Conservation (phyloP, 2,113 vertebrate genomes). For the Channa maculata region DNA sequence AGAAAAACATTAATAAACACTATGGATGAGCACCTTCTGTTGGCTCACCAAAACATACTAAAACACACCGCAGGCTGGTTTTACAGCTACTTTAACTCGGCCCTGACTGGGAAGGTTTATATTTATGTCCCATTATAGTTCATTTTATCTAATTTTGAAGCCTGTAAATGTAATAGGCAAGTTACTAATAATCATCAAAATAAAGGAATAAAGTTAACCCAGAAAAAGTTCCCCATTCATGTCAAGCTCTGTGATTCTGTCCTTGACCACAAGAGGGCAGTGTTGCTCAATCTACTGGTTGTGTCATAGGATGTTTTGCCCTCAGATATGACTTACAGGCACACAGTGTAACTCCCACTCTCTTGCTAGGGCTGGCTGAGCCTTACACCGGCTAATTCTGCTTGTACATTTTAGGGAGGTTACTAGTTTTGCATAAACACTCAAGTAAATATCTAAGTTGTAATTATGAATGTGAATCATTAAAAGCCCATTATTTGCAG, state of each 20-base stretch:
- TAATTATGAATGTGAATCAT: too few relatives aligned
- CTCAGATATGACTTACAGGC: neutral
- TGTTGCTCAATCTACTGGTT: neutral
- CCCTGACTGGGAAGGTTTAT: too few relatives aligned
- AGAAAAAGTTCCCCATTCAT: neutral
- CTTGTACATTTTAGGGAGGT: too few relatives aligned
- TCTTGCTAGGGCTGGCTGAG: neutral
- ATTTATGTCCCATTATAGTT: too few relatives aligned
- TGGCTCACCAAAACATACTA: too few relatives aligned
- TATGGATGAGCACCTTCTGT: neutral
- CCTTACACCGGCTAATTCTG: neutral
- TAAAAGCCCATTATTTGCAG: too few relatives aligned
- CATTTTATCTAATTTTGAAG: neutral
- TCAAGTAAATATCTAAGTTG: too few relatives aligned
- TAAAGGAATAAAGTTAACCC: neutral
- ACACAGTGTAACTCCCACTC: neutral
- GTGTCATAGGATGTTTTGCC: neutral
- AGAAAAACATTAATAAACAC: constrained; percentile 9
- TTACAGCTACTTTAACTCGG: too few relatives aligned
- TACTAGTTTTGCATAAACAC: neutral
- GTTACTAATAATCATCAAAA: neutral
- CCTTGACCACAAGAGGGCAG: constrained; percentile 59
- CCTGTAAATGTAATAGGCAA: neutral
- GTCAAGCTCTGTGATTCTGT: constrained; percentile 13
- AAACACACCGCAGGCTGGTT: too few relatives aligned